A percentile compares a stretch with the other conserved stretches of the same genome.
Evolutionary conservation across 2,797 vertebrate genomes (phyloP).

Genomic region (Platyrinchus mystaceus): DNA sequence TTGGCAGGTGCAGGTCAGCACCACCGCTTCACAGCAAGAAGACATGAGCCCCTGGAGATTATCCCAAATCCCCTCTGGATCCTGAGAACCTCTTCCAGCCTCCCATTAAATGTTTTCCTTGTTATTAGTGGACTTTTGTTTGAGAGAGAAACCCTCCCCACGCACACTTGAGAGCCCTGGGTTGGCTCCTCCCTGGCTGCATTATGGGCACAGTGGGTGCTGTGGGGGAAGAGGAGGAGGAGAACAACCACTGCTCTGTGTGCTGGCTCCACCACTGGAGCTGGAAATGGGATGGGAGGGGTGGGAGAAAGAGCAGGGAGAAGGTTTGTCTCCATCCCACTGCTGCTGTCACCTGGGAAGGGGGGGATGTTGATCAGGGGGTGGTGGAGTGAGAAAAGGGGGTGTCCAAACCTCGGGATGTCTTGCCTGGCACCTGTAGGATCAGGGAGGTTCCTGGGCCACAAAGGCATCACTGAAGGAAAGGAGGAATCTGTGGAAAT

Average conservation of each 20-base stretch:
- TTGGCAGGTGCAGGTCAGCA: neutral
- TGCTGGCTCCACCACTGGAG: neutral
- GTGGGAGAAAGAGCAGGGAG: neutral
- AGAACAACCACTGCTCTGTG: neutral
- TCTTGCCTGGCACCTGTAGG: neutral
- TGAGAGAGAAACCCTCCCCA: neutral
- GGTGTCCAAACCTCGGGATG: neutral
- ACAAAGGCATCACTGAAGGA: neutral
- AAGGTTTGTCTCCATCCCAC: neutral
- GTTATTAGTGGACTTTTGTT: conserved; percentile 8
- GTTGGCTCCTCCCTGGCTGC: neutral
- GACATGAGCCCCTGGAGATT: neutral
- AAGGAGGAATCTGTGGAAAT: neutral
- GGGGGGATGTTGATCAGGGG: accelerated
- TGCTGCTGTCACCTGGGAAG: neutral
- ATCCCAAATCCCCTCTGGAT: neutral
- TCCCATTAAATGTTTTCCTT: conserved; percentile 37
- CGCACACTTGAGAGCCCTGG: neutral
- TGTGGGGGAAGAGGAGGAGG: neutral
- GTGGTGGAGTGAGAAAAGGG: neutral
- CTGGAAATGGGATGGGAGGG: neutral
- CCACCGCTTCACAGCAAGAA: neutral
- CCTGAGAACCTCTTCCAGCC: neutral
- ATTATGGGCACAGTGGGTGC: accelerated
- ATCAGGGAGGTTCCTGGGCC: neutral